These are phyloP conservation scores for Planococcus citri DNA, from an alignment of 1,140 invertebrate genomes.

Conservation along the genomic window DNA sequence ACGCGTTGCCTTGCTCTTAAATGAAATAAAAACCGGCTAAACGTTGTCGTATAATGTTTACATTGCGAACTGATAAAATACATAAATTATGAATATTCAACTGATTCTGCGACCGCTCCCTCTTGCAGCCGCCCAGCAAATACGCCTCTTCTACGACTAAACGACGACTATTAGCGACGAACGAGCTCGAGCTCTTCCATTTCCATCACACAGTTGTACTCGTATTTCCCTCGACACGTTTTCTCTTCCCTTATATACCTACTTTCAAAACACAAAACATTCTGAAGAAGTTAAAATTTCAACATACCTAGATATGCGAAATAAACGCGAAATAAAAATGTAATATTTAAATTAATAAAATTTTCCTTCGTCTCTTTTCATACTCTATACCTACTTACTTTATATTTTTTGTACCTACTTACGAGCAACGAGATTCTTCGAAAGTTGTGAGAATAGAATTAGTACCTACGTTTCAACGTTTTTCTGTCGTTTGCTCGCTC, in stretches of 20 bases:
- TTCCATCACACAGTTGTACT: no score
- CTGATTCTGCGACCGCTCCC: no score
- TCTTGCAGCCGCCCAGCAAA: not conserved
- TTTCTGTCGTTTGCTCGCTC: not conserved
- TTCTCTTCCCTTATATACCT: no score
- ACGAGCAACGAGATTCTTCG: no score
- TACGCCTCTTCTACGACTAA: not conserved
- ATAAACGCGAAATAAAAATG: not conserved
- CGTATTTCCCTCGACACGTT: no score
- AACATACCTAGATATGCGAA: not conserved
- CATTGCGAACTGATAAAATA: not conserved
- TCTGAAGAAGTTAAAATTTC: not conserved
- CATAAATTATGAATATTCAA: constrained; percentile 4
- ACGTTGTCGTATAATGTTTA: not conserved
- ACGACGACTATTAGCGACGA: not conserved
- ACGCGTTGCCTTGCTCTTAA: no score
- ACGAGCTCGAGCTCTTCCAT: not conserved
- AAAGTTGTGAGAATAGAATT: not conserved
- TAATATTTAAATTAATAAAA: constrained; percentile 5
- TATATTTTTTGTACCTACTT: no score
- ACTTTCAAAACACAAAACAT: no score
- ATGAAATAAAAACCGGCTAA: not conserved
- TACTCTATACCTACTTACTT: no score
- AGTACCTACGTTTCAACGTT: not conserved
- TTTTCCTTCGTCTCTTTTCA: not conserved